Base-by-base conservation (phyloP, 2,113 vertebrate species). In the Balaenoptera acutorostrata region DNA sequence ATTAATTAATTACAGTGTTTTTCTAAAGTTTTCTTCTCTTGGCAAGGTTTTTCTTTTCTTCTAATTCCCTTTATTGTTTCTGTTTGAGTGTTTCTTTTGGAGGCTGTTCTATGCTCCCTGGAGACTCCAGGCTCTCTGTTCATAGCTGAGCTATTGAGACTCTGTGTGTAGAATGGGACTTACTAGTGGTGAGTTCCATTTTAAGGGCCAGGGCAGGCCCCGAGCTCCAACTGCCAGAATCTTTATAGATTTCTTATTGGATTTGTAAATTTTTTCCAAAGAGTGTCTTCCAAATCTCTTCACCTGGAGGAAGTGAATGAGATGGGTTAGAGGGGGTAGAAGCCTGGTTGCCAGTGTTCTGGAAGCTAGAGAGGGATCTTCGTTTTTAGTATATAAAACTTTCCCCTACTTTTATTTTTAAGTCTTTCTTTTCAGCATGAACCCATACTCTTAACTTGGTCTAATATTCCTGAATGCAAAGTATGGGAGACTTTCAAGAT, bases 281-380 rank as follows among this genome's bases (percentile, higher is more conserved):
- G 27, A 78, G n/a, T 1, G 20, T n/a, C 18, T 61, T 85, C 3
- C 33, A 68, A 14, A 46, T 2, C 2, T 59, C 21, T 87, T 55
- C 6, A 11, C 1, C 29, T 57, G 3, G 44, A 89, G 59, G 3
- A 41, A 90, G 6, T 49, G 12, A 36, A 23, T 49, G 6, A 1
- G 6, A 25, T 74, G 14, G 2, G 0, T 74, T 36, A n/a, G 12
- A n/a, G 36, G 0, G 12, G 0, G 10, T 61, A n/a, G 3, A 64
- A 55, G 1, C 69, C 15, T 59, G 41, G 14, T 63, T 57, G 23
- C 10, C 15, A 61, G 44, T 57, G 36, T 83, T 92, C n/a, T 75
- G 20, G 14, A 82, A 87, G 29, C 31, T 66, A 55, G 13, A 46
- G 12, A 8, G 13, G 5, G 10, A 74, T 49, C 15, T 93, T 20